phyloP scores from a whole-genome alignment of 2,113 vertebrate species.

The Brachionichthys hirsutus region DNA sequence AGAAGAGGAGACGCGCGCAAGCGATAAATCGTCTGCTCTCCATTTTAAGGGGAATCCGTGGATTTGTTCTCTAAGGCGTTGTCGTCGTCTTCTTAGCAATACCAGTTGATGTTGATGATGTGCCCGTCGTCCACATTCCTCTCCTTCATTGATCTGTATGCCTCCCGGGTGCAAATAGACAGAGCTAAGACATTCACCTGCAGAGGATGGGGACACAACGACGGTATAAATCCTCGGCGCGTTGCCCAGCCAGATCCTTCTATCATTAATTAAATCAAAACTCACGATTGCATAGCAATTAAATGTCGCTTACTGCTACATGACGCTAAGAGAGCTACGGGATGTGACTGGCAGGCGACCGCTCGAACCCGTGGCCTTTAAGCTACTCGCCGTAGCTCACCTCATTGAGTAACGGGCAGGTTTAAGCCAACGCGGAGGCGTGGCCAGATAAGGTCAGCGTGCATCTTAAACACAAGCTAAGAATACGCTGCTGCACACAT shows the following conservation, averaged over 20 bases:
- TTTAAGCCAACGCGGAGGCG: conserved; percentile 45
- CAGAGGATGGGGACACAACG: neutral
- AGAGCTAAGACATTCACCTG: conserved; percentile 94
- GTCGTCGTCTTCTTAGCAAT: neutral
- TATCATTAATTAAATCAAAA: neutral
- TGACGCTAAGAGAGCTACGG: neutral
- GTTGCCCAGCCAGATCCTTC: too few species aligned
- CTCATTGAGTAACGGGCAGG: conserved; percentile 50
- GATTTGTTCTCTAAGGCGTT: conserved; percentile 2
- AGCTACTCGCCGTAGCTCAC: conserved; percentile 40
- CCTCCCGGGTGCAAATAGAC: conserved; percentile 93
- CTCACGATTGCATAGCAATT: neutral
- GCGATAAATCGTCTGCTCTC: too few species aligned
- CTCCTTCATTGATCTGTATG: conserved; percentile 95
- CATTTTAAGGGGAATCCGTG: neutral
- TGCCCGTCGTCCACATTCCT: conserved; percentile 91
- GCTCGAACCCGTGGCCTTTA: conserved; percentile 44
- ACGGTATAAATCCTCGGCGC: neutral
- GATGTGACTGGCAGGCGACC: conserved; percentile 21
- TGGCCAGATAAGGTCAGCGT: conserved; percentile 71
- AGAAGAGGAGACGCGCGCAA: neutral
- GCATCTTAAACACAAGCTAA: conserved; percentile 73
- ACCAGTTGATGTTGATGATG: conserved; percentile 98
- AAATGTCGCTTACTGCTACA: neutral
- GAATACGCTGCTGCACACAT: conserved; percentile 69